Conservation (phyloP, 2,888 invertebrate species). For the Heliconius ethilla region DNA sequence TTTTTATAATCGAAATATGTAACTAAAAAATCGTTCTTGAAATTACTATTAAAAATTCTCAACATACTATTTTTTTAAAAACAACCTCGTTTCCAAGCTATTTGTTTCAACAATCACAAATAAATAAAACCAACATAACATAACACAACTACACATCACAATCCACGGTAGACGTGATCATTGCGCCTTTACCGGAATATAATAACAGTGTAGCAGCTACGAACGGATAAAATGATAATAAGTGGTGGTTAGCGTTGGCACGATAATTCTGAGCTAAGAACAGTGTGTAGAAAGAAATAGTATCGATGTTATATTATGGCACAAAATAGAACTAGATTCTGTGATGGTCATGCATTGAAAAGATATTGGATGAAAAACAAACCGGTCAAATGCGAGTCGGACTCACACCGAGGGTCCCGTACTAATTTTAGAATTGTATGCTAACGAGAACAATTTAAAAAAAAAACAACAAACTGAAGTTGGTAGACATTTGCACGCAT, state of each 20-base stretch:
- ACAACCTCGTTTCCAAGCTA: not conserved
- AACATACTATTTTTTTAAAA: not conserved
- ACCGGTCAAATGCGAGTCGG: too few relatives aligned
- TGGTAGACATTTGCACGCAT: too few relatives aligned
- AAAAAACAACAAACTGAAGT: too few relatives aligned
- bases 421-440: too few relatives aligned
- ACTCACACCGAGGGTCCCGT: too few relatives aligned
- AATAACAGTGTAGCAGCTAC: conserved; percentile 73
- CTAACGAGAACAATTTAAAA: too few relatives aligned
- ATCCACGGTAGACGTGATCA: conserved; percentile 66
- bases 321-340: too few relatives aligned
- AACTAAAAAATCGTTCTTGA: not conserved
- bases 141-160: conserved; percentile 59
- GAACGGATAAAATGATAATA: conserved; percentile 75
- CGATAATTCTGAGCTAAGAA: conserved; percentile 52
- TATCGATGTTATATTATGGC: not conserved
- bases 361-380: too few relatives aligned
- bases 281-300: conserved; percentile 2
- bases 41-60: not conserved
- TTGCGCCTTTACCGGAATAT: conserved; percentile 73
- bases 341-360: too few relatives aligned
- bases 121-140: conserved; percentile 63
- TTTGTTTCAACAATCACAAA: conserved; percentile 46
- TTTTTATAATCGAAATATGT: too few relatives aligned
- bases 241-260: conserved; percentile 64